These are phyloP conservation scores for Drosophila rufa DNA, from an alignment of 1,140 invertebrate species.

Conservation along the genomic window DNA sequence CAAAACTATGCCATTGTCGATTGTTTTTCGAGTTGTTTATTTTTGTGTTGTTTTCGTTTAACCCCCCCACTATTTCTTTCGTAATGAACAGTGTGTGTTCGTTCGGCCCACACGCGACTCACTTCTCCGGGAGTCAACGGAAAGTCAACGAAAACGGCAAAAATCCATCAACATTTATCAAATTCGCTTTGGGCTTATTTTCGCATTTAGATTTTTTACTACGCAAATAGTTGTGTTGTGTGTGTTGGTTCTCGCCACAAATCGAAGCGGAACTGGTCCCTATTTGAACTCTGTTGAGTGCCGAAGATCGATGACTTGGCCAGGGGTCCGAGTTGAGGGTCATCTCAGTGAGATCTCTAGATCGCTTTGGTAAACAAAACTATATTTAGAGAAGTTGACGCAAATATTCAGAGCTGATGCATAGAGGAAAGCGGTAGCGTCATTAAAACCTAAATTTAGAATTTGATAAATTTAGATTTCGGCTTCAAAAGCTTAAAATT, in stretches of 20 bases:
- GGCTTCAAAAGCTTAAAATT: background rate
- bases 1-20: slow-evolving; percentile 62
- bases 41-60: slow-evolving; percentile 21
- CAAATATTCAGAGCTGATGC: background rate
- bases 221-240: slow-evolving; percentile 16
- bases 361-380: slow-evolving; percentile 10
- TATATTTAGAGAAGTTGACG: background rate
- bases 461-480: background rate
- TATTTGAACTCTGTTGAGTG: slow-evolving; percentile 14
- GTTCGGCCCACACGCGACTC: slow-evolving; percentile 66
- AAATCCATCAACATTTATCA: slow-evolving; percentile 43
- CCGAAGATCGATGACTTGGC: slow-evolving; percentile 15
- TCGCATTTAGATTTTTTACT: slow-evolving; percentile 32
- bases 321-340: slow-evolving; percentile 20
- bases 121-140: slow-evolving; percentile 2
- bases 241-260: slow-evolving; percentile 2
- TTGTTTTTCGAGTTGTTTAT: slow-evolving; percentile 43
- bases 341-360: slow-evolving; percentile 4
- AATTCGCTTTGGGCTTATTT: slow-evolving; percentile 22
- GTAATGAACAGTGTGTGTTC: slow-evolving; percentile 58
- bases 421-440: background rate
- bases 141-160: slow-evolving; percentile 56
- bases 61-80: slow-evolving; percentile 18
- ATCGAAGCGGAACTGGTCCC: slow-evolving; percentile 30
- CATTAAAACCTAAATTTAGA: background rate